Evolutionary conservation across 2,888 invertebrate species (phyloP).

Genomic region (Scaptomyza flava): DNA sequence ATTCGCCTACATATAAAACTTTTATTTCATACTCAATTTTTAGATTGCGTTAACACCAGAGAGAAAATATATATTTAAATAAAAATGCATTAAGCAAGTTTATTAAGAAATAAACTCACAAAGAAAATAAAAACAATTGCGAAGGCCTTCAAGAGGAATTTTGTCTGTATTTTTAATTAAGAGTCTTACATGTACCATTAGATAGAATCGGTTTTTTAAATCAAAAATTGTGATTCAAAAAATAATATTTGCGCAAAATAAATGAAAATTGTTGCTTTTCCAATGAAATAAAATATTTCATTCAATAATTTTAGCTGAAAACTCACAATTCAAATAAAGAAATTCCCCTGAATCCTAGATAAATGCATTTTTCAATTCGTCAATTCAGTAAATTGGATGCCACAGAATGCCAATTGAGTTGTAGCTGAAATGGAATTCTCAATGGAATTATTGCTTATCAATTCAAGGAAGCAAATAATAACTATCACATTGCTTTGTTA

Average conservation of each 20-base stretch:
- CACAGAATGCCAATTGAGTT: no score
- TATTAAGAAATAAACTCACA: slow-evolving; percentile 10
- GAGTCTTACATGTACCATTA: not conserved
- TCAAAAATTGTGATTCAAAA: not conserved
- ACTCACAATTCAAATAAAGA: not conserved
- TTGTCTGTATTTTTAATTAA: no score
- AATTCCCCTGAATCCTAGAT: not conserved
- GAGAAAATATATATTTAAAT: slow-evolving; percentile 13
- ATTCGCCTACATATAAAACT: not conserved
- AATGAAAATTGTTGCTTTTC: not conserved
- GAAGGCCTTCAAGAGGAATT: no score
- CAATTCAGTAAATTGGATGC: not conserved
- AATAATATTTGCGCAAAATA: not conserved
- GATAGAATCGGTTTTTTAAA: not conserved
- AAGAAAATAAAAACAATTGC: slow-evolving; percentile 5
- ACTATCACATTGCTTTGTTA: not conserved
- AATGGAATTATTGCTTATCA: not conserved
- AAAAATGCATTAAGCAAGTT: slow-evolving; percentile 46
- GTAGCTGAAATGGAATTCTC: not conserved
- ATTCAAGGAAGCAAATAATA: not conserved
- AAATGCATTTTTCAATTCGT: not conserved
- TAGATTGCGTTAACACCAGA: slow-evolving; percentile 20
- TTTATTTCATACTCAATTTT: slow-evolving; percentile 45
- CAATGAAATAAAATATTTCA: not conserved
- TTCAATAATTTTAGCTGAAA: not conserved